Percentiles rank a stretch among this genome's conserved stretches.
phyloP scores from a whole-genome alignment of 1,140 invertebrate genomes.

The Drosophila nasuta region DNA sequence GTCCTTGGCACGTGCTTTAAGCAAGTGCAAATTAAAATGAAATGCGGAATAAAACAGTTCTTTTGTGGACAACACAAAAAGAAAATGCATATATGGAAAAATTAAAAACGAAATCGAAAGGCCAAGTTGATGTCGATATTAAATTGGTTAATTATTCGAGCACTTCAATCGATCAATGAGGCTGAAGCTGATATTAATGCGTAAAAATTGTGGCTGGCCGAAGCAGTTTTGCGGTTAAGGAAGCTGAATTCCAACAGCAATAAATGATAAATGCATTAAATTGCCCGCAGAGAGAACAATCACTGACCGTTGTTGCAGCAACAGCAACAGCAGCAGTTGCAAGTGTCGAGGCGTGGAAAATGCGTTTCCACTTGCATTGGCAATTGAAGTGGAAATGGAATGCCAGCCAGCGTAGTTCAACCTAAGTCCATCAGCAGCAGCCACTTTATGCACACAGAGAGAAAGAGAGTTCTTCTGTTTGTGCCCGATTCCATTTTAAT shows the following conservation, averaged over 20 bases:
- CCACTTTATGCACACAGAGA: background rate
- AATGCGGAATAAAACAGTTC: constrained; percentile 3
- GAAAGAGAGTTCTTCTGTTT: background rate
- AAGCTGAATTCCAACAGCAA: constrained; percentile 27
- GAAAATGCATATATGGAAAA: background rate
- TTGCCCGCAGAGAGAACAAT: background rate
- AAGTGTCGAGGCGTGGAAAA: constrained; percentile 19
- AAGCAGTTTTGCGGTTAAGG: constrained; percentile 24
- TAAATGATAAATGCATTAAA: constrained; percentile 33
- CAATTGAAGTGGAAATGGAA: constrained; percentile 3
- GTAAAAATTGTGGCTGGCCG: constrained; percentile 19
- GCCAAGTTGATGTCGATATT: constrained; percentile 47
- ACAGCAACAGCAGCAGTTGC: constrained; percentile 12
- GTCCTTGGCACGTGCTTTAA: constrained; percentile 45
- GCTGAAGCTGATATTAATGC: constrained; percentile 61
- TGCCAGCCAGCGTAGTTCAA: background rate
- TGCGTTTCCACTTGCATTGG: background rate
- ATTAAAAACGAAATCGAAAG: constrained; percentile 2
- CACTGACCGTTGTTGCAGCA: background rate
- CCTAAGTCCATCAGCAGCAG: constrained; percentile 16
- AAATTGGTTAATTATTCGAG: constrained; percentile 80
- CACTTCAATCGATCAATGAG: constrained; percentile 53
- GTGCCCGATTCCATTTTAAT: constrained; percentile 21
- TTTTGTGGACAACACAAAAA: background rate
- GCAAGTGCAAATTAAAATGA: constrained; percentile 12